Conservation (phyloP, 2,113 vertebrate genomes). For the Propithecus coquereli region DNA sequence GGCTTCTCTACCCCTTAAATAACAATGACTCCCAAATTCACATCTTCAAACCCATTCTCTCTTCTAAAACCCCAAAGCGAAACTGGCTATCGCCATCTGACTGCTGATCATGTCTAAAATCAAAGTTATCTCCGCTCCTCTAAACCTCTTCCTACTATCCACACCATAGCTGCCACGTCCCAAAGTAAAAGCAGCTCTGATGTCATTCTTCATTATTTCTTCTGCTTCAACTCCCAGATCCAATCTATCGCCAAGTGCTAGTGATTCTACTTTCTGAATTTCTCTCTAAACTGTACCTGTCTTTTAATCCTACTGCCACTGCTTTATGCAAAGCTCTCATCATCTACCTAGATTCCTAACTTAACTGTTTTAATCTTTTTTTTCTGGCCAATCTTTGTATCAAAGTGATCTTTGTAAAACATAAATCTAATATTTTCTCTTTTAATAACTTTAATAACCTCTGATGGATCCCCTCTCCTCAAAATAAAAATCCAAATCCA, state of each 20-base stretch:
- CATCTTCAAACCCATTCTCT: neutral
- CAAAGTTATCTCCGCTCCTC: neutral
- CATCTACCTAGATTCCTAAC: neutral
- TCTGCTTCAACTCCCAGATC: neutral
- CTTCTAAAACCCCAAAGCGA: neutral
- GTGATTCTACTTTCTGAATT: neutral
- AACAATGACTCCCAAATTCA: neutral
- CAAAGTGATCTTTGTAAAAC: neutral
- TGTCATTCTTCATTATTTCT: neutral
- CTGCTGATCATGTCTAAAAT: neutral
- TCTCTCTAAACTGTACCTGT: neutral
- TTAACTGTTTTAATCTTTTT: conserved; percentile 2
- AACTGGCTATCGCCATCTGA: neutral
- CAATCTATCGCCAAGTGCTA: neutral
- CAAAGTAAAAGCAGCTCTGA: neutral
- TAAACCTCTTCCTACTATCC: neutral
- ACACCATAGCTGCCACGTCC: neutral
- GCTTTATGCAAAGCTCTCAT: neutral
- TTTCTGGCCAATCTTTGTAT: neutral
- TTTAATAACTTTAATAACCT: conserved; percentile 11
- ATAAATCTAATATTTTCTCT: neutral
- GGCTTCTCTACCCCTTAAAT: neutral
- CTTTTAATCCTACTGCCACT: neutral
- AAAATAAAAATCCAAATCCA: conserved; percentile 29
- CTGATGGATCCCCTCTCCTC: neutral